A percentile compares a stretch with the other conserved stretches of the same genome.
phyloP scores from a whole-genome alignment of 2,888 invertebrate genomes.

The Melanostoma mellinum region DNA sequence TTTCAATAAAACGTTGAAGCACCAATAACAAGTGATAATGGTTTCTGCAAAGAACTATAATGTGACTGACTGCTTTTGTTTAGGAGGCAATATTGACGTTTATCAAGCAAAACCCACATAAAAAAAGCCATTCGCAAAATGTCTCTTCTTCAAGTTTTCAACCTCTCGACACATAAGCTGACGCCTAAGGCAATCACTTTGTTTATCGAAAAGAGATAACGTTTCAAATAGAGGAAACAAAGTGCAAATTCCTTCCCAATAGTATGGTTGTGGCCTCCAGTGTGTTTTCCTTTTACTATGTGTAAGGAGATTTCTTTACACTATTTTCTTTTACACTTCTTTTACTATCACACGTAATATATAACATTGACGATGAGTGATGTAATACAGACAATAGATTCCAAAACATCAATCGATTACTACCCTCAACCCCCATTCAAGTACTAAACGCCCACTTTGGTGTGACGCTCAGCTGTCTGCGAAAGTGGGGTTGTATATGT shows the following conservation, averaged over 20 bases:
- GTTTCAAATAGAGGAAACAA: no score
- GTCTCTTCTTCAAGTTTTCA: no score
- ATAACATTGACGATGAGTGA: neutral
- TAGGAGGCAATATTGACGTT: no score
- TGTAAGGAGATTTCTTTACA: neutral
- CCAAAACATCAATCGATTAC: slow-evolving; percentile 22
- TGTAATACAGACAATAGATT: slow-evolving; percentile 13
- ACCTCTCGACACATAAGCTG: neutral
- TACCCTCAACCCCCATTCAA: neutral
- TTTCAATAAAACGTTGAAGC: no score
- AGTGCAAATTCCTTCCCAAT: no score
- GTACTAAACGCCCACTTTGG: neutral
- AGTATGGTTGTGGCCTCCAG: no score
- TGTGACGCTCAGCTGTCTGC: slow-evolving; percentile 24
- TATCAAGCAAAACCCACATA: no score
- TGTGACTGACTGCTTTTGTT: no score
- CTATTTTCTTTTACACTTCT: neutral
- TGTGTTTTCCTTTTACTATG: neutral
- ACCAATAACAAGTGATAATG: no score
- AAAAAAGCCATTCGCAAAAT: no score
- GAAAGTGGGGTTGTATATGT: neutral
- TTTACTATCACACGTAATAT: neutral
- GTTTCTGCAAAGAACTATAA: no score
- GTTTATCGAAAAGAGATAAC: slow-evolving; percentile 5
- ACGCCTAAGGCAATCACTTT: slow-evolving; percentile 1